A percentile compares a stretch with the other conserved stretches of the same genome.
phyloP scores from a whole-genome alignment of 53 echinoderm and acorn worm species.

The Echinarachnius parma region DNA sequence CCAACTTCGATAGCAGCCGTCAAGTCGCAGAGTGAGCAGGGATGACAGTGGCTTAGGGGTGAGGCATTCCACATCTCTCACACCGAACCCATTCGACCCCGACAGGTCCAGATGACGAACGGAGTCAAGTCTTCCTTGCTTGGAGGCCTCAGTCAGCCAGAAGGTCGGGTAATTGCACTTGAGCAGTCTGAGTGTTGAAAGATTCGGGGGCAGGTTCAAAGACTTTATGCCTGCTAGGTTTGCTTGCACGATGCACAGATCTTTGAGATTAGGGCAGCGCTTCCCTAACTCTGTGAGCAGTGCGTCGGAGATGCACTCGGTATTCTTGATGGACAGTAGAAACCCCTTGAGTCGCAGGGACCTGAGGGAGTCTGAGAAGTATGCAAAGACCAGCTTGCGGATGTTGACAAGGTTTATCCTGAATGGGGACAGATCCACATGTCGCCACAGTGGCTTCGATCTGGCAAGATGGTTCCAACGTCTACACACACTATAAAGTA shows the following conservation, averaged over 20 bases:
- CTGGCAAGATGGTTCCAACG: constrained; percentile 62
- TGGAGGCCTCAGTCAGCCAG: constrained; percentile 54
- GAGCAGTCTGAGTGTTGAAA: constrained; percentile 47
- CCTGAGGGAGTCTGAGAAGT: constrained; percentile 65
- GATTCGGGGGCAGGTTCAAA: constrained; percentile 38
- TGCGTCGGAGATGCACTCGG: constrained; percentile 70
- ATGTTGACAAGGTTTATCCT: constrained; percentile 51
- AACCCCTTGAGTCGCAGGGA: constrained; percentile 59
- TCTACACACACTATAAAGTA: constrained; percentile 62
- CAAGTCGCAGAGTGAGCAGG: background rate
- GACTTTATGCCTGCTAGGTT: constrained; percentile 47
- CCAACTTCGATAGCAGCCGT: constrained; percentile 16
- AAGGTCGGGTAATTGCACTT: constrained; percentile 33
- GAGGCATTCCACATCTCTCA: constrained; percentile 49
- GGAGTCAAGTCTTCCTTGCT: constrained; percentile 26
- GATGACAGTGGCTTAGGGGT: background rate
- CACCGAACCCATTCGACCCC: constrained; percentile 47
- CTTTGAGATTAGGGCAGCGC: constrained; percentile 62
- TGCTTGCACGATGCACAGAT: constrained; percentile 51
- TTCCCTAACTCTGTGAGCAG: constrained; percentile 51
- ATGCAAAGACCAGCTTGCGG: constrained; percentile 68
- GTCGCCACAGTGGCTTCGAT: constrained; percentile 63
- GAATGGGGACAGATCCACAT: constrained; percentile 58
- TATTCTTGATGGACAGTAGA: constrained; percentile 56
- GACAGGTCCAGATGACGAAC: constrained; percentile 45